These are phyloP conservation scores for Callaeas wilsoni DNA, from an alignment of 2,113 vertebrate species.

Conservation along the genomic window DNA sequence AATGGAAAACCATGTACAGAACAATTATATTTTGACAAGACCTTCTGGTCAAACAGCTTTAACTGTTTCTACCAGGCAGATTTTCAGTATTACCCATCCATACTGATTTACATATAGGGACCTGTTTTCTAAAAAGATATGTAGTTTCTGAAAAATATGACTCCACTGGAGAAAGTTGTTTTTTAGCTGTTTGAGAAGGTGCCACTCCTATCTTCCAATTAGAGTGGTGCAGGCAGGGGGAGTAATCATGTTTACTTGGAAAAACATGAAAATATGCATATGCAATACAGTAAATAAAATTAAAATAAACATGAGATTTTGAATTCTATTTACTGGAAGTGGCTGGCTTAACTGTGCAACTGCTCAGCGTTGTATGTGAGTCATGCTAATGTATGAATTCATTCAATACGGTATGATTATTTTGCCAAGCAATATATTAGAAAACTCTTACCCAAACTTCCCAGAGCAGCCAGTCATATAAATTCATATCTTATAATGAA, in stretches of 20 bases:
- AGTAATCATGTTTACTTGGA: neutral
- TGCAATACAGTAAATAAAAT: slow-evolving; percentile 31
- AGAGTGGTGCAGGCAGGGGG: neutral
- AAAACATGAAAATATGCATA: slow-evolving; percentile 40
- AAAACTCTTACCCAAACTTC: slow-evolving; percentile 38
- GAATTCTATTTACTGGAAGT: slow-evolving; percentile 31
- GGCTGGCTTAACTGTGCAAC: slow-evolving; percentile 23
- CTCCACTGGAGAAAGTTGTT: neutral
- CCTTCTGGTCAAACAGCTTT: neutral
- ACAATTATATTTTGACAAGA: neutral
- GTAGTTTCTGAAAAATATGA: neutral
- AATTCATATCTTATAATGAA: neutral
- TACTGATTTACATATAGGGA: neutral
- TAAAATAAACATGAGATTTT: slow-evolving; percentile 44
- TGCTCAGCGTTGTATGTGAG: slow-evolving; percentile 33
- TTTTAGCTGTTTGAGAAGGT: neutral
- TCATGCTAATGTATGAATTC: slow-evolving; percentile 51
- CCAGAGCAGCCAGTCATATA: slow-evolving; percentile 15
- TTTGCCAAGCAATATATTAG: slow-evolving; percentile 45
- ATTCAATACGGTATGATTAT: slow-evolving; percentile 34
- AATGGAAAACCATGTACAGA: neutral
- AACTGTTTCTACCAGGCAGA: neutral
- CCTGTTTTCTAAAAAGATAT: neutral
- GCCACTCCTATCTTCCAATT: neutral
- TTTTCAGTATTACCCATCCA: neutral